Evolutionary conservation across 2,113 vertebrate genomes (phyloP).

Genomic region (Brachyhypopomus occidentalis): DNA sequence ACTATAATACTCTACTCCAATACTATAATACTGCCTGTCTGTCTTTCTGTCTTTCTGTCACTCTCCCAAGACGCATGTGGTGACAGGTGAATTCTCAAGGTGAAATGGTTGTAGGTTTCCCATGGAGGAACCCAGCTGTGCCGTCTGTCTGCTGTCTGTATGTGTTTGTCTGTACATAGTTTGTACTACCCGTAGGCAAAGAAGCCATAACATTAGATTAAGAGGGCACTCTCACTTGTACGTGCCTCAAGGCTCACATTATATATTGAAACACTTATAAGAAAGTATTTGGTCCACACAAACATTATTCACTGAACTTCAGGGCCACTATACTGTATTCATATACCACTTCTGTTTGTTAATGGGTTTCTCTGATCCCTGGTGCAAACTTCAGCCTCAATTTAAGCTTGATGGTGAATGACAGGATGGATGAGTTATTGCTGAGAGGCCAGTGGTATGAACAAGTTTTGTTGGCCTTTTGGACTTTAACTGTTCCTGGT

Average conservation of each 20-base stretch:
- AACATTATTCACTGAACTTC: not conserved
- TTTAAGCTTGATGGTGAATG: slow-evolving; percentile 48
- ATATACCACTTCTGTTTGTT: slow-evolving; percentile 24
- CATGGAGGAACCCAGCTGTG: slow-evolving; percentile 44
- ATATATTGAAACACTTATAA: not conserved
- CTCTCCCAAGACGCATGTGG: not conserved
- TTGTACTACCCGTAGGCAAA: slow-evolving; percentile 58
- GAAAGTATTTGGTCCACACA: not conserved
- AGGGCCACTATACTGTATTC: not conserved
- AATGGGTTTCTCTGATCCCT: slow-evolving; percentile 36
- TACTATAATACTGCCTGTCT: not conserved
- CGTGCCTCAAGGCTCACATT: not conserved
- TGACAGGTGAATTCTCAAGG: slow-evolving; percentile 5
- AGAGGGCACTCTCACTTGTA: not conserved
- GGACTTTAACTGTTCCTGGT: slow-evolving; percentile 64
- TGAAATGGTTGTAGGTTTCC: slow-evolving; percentile 23
- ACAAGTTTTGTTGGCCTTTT: slow-evolving; percentile 70
- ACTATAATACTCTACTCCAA: not conserved
- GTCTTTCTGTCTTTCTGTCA: not conserved
- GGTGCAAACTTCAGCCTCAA: slow-evolving; percentile 46
- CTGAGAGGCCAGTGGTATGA: slow-evolving; percentile 61
- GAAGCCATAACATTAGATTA: slow-evolving; percentile 39
- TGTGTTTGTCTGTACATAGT: slow-evolving; percentile 41
- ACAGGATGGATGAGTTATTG: slow-evolving; percentile 47
- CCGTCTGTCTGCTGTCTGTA: slow-evolving; percentile 46